Base-by-base conservation (phyloP, 2,797 vertebrate species). In the Staurois parvus region DNA sequence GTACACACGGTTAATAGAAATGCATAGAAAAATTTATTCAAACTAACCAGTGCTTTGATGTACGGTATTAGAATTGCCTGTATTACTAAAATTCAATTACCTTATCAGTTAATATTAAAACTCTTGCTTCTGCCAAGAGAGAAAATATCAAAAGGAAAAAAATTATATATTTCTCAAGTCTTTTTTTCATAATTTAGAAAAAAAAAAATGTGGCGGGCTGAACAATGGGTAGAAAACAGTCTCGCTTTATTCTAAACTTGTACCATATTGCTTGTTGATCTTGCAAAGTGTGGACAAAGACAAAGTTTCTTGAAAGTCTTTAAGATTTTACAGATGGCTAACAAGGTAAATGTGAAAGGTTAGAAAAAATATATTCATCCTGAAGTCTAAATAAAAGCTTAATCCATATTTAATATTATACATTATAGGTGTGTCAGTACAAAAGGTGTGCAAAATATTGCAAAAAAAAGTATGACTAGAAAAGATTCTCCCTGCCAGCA, bases 81-180 rank as follows among this genome's bases (percentile, higher is more conserved):
- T 79, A 86, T 78, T 86, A 83, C 84, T 89, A 84, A 88, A 90
- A 87, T 87, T 84, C 19, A 88, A 90, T 88, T 89, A 87, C 24
- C 52, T 72, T 80, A 91, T 45, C 72, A 86, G 83, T 81, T 79
- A 76, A 19, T 88, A 90, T 75, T 4, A 52, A 88, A 84, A 72
- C 17, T 64, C 56, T 87, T 81, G 70, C 70, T 88, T 2, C 30
- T 70, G 62, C 70, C 42, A 56, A 56, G 56, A 73, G 21, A 83
- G 74, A 83, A 72, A 72, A 86, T 86, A 66, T 56, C 70, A 86
- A 85, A 83, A 76, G 80, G 82, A 79, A 82, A 77, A 82, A 77
- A 24, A 69, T 70, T 24, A 56, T n/a, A 68, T 48, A 86, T 77
- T 77, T 86, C 68, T 83, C 67, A 82, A 83, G 59, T 45, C 74